phyloP scores from a whole-genome alignment of 2,888 invertebrate species.

The Sesia bembeciformis region DNA sequence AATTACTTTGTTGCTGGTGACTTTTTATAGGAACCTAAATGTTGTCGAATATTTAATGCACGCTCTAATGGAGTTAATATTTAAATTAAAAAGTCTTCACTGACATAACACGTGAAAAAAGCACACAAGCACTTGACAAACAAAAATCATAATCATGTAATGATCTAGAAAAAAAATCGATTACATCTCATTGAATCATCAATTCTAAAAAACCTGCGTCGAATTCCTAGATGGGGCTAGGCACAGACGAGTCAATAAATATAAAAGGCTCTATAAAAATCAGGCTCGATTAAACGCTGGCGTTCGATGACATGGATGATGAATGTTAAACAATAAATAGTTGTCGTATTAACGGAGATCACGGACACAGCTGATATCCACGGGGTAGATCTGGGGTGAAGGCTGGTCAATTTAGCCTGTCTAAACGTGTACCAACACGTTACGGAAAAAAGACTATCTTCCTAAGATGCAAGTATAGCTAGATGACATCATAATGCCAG shows the following conservation, averaged over 20 bases:
- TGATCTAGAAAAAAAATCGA: slow-evolving; percentile 12
- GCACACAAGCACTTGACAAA: slow-evolving; percentile 2
- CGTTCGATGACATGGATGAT: slow-evolving; percentile 54
- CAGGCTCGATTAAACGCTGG: slow-evolving; percentile 29
- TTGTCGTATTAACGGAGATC: slow-evolving; percentile 46
- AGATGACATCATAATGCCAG: slow-evolving; percentile 39
- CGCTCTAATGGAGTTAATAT: neutral
- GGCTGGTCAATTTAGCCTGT: slow-evolving; percentile 35
- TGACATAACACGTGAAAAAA: slow-evolving; percentile 4
- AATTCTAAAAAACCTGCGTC: slow-evolving; percentile 37
- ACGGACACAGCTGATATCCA: slow-evolving; percentile 37
- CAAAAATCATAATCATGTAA: slow-evolving; percentile 14
- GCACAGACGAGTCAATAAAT: slow-evolving; percentile 45
- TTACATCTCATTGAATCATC: slow-evolving; percentile 34
- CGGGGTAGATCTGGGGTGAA: slow-evolving; percentile 37
- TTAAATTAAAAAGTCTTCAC: neutral
- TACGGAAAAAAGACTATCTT: neutral
- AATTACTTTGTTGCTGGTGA: slow-evolving; percentile 16
- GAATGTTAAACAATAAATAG: slow-evolving; percentile 53
- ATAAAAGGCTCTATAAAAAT: slow-evolving; percentile 33
- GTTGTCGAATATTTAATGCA: too few relatives aligned
- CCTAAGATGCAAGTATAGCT: slow-evolving; percentile 21
- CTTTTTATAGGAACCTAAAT: too few relatives aligned
- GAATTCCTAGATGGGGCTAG: slow-evolving; percentile 35
- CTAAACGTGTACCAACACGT: slow-evolving; percentile 30